Evolutionary conservation across 2,888 invertebrate species (phyloP).

Genomic region (Hybos culiciformis): DNA sequence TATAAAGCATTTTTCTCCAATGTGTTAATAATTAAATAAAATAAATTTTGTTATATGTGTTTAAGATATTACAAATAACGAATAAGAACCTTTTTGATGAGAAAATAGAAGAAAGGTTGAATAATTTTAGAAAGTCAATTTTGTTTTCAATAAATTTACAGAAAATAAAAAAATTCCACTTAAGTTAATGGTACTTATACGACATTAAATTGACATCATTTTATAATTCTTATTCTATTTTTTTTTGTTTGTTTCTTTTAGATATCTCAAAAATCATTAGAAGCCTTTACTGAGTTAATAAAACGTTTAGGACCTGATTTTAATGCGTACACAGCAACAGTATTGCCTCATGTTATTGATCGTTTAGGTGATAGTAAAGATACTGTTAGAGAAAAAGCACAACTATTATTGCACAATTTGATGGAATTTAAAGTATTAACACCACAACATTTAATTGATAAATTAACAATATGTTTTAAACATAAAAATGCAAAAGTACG

Average conservation of each 20-base stretch:
- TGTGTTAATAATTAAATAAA: too few relatives aligned
- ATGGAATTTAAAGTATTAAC: slow-evolving; percentile 56
- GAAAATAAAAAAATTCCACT: not conserved
- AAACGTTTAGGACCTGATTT: slow-evolving; percentile 80
- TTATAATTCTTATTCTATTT: too few relatives aligned
- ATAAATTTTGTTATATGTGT: too few relatives aligned
- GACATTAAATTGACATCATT: too few relatives aligned
- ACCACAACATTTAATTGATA: slow-evolving; percentile 59
- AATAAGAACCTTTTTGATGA: too few relatives aligned
- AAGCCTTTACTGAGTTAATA: slow-evolving; percentile 71
- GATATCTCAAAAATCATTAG: slow-evolving; percentile 86
- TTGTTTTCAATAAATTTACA: not conserved
- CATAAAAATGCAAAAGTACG: slow-evolving; percentile 90
- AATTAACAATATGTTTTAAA: slow-evolving; percentile 50
- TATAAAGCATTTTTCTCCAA: too few relatives aligned
- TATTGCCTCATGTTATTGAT: slow-evolving; percentile 70
- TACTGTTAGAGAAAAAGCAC: slow-evolving; percentile 57
- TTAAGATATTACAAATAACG: too few relatives aligned
- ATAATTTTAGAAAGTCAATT: not conserved
- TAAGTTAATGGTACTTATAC: too few relatives aligned
- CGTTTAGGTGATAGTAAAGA: slow-evolving; percentile 52
- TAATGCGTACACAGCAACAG: slow-evolving; percentile 69
- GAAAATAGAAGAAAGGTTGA: not conserved
- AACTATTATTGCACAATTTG: slow-evolving; percentile 54
- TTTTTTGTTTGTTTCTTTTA: slow-evolving; percentile 39